Evolutionary conservation across 2,113 vertebrate species (phyloP).

Genomic region (Jacana jacana): DNA sequence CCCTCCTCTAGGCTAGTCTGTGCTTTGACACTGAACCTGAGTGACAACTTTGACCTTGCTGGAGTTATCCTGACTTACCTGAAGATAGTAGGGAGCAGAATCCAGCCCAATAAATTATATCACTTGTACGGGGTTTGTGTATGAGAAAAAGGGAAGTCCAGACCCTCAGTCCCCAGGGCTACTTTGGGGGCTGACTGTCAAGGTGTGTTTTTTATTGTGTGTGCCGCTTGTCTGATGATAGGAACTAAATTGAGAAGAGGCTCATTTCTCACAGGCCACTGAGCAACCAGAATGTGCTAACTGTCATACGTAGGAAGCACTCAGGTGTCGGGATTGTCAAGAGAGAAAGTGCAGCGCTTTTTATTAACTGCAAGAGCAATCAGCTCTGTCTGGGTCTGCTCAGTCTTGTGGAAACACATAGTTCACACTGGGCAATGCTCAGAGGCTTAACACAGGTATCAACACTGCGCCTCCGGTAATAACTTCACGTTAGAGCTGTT

Average conservation of each 20-base stretch:
- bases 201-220: slow-evolving; percentile 60
- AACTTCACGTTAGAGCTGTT: slow-evolving; percentile 53
- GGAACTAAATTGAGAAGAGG: slow-evolving; percentile 69
- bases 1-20: neutral
- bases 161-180: neutral
- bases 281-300: slow-evolving; percentile 68
- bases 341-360: slow-evolving; percentile 62
- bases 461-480: slow-evolving; percentile 31
- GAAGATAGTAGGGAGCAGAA: neutral
- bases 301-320: slow-evolving; percentile 62
- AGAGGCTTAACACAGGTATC: slow-evolving; percentile 64
- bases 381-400: slow-evolving; percentile 67
- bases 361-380: slow-evolving; percentile 71
- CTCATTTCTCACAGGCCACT: slow-evolving; percentile 66
- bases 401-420: slow-evolving; percentile 68
- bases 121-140: neutral
- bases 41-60: neutral
- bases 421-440: slow-evolving; percentile 62
- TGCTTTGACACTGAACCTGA: neutral
- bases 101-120: neutral
- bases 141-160: neutral
- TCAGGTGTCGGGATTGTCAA: slow-evolving; percentile 67
- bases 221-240: slow-evolving; percentile 59
- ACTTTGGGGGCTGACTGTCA: slow-evolving; percentile 48
- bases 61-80: neutral